phyloP scores from a whole-genome alignment of 2,797 vertebrate species.

The Amblyraja radiata region DNA sequence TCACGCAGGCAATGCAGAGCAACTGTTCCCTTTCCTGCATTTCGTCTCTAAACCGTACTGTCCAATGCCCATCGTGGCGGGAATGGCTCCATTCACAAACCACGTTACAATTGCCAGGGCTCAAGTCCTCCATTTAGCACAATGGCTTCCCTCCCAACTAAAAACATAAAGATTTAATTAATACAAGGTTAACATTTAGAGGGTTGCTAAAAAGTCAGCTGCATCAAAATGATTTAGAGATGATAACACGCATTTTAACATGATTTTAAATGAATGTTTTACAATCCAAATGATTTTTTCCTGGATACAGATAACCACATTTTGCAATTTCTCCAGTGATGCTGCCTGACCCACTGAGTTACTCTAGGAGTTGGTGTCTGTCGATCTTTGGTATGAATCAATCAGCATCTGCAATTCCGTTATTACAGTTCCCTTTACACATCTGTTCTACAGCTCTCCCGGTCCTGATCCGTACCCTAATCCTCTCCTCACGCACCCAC shows the following conservation, averaged over 20 bases:
- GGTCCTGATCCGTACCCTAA: background rate
- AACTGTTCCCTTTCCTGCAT: slow-evolving; percentile 43
- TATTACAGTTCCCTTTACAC: background rate
- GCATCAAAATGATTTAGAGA: background rate
- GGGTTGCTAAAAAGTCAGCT: background rate
- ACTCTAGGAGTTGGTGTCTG: no score
- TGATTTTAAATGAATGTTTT: background rate
- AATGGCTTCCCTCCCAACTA: background rate
- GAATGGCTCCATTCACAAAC: slow-evolving; percentile 53
- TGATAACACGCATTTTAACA: background rate
- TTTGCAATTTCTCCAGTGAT: no score
- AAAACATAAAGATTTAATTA: background rate
- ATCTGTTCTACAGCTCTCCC: background rate
- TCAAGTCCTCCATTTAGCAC: background rate
- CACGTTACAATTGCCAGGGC: background rate
- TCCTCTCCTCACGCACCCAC: background rate
- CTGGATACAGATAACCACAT: no score
- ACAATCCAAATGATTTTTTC: background rate
- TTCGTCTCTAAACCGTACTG: slow-evolving; percentile 40
- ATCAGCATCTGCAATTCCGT: no score
- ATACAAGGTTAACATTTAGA: background rate
- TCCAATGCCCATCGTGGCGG: slow-evolving; percentile 66
- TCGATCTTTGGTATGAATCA: no score
- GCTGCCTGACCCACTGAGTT: no score
- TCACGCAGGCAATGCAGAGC: slow-evolving; percentile 72